Percentiles rank a stretch among this genome's conserved stretches.
Conservation (phyloP, 2,113 vertebrate species). For the Phylloscopus trochiloides region DNA sequence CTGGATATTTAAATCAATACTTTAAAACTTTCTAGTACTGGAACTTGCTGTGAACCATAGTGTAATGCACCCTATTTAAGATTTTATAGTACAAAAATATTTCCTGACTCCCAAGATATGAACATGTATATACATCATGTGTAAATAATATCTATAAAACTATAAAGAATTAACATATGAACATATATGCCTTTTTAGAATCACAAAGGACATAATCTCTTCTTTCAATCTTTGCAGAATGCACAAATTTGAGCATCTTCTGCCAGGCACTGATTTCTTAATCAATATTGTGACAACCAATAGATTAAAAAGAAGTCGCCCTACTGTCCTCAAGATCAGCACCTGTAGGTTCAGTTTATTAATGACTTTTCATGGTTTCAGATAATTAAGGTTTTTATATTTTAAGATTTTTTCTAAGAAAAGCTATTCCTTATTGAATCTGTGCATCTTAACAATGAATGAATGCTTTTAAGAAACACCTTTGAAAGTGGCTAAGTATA, state of each 20-base stretch:
- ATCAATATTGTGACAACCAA: conserved; percentile 75
- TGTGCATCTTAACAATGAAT: not conserved
- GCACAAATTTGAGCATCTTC: conserved; percentile 73
- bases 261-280: conserved; percentile 76
- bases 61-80: not conserved
- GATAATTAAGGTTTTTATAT: not conserved
- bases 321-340: conserved; percentile 60
- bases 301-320: conserved; percentile 72
- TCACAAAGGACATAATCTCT: not conserved
- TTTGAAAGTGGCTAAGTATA: not conserved
- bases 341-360: conserved; percentile 74
- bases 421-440: not conserved
- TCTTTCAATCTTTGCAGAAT: conserved; percentile 40
- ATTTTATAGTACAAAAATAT: not conserved
- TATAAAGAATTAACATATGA: not conserved
- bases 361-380: not conserved
- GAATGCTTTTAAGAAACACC: not conserved
- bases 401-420: not conserved
- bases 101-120: not conserved
- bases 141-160: not conserved
- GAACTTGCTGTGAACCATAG: not conserved
- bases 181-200: not conserved
- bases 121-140: no score
- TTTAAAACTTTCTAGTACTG: not conserved
- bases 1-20: not conserved